Percentiles rank a stretch among this genome's conserved stretches.
Evolutionary conservation across 2,113 vertebrate species (phyloP).

Genomic region (Grammomys dolichurus): DNA sequence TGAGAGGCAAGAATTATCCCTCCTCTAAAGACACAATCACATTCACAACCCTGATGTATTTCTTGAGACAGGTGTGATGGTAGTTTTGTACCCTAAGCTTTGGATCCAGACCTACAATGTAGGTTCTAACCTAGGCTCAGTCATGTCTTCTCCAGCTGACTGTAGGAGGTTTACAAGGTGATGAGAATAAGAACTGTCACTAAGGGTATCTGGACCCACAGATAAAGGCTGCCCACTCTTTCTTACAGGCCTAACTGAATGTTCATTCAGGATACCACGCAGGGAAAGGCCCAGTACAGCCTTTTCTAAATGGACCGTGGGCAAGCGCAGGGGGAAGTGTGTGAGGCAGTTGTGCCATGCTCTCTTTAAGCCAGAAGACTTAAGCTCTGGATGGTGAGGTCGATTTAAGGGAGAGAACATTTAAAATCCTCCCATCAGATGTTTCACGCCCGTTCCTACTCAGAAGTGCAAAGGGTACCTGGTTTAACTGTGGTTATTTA

Average conservation of each 20-base stretch:
- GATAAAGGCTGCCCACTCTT: background rate
- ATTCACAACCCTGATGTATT: background rate
- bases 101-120: background rate
- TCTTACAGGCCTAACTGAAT: background rate
- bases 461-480: slow-evolving; percentile 66
- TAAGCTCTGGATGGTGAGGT: slow-evolving; percentile 57
- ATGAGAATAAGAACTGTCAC: background rate
- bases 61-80: background rate
- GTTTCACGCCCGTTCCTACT: slow-evolving; percentile 54
- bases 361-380: background rate
- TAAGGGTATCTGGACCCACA: background rate
- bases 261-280: background rate
- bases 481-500: slow-evolving; percentile 82
- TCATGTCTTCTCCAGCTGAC: background rate
- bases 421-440: slow-evolving; percentile 72
- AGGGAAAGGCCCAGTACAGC: background rate
- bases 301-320: background rate
- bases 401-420: slow-evolving; percentile 44
- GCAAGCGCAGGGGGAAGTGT: too few relatives aligned
- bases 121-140: background rate
- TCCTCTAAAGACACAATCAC: background rate
- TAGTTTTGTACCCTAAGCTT: background rate
- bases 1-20: background rate
- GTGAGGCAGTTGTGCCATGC: background rate
- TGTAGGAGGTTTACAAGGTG: background rate